These are phyloP conservation scores for Mastigias papua DNA, from an alignment of 30 jellyfish, hydroid and myxozoan genomes.

Conservation along the genomic window DNA sequence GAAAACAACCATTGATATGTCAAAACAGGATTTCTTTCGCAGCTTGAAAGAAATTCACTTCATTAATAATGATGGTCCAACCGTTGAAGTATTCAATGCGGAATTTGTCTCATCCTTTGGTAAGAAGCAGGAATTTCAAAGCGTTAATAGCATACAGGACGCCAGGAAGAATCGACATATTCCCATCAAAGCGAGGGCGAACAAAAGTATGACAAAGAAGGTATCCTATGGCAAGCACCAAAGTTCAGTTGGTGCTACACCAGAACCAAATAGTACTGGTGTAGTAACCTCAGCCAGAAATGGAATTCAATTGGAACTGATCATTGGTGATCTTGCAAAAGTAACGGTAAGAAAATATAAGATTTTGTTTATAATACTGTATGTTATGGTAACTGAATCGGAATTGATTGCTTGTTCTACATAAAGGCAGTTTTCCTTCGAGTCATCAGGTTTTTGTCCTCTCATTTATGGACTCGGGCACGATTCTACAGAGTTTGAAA, in stretches of 20 bases:
- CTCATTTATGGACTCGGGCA: too few species aligned
- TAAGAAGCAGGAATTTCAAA: not conserved
- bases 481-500: too few species aligned
- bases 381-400: too few species aligned
- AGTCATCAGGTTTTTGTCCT: too few species aligned
- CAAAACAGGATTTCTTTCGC: not conserved
- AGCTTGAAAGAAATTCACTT: constrained; percentile 35
- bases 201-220: not conserved
- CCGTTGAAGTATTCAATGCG: constrained; percentile 22
- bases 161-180: not conserved
- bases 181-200: not conserved
- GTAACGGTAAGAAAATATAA: constrained; percentile 2
- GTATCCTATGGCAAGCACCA: not conserved
- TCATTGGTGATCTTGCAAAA: constrained; percentile 42
- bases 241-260: not conserved
- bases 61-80: constrained; percentile 43
- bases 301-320: constrained; percentile 21
- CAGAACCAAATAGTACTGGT: not conserved
- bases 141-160: not conserved
- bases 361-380: not conserved
- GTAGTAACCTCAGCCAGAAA: not conserved
- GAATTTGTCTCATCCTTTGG: constrained; percentile 6
- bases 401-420: too few species aligned
- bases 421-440: not conserved
- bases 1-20: not conserved